Conservation (phyloP, 2,113 vertebrate genomes). For the Rhea pennata region DNA sequence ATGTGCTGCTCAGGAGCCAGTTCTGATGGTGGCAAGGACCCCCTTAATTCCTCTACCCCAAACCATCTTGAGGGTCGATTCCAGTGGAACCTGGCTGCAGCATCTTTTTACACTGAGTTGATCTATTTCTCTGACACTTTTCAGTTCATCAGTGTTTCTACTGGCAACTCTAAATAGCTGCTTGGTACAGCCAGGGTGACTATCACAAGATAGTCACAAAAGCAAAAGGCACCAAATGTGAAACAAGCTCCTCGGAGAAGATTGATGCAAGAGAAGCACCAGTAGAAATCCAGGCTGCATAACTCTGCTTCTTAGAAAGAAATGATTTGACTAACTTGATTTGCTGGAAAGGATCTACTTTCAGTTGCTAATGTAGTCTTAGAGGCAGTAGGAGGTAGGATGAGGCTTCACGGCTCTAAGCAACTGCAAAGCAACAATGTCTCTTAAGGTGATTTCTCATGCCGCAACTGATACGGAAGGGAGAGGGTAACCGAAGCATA, state of each 20-base stretch:
- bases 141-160: background rate
- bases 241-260: background rate
- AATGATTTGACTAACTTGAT: background rate
- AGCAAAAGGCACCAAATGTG: background rate
- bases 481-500: background rate
- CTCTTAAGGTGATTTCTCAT: background rate
- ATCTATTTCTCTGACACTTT: background rate
- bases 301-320: background rate
- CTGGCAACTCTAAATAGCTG: background rate
- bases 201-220: background rate
- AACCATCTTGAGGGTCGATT: background rate
- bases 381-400: fast-evolving
- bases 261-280: background rate
- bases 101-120: background rate
- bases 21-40: background rate
- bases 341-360: background rate
- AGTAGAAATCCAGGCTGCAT: background rate
- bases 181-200: background rate
- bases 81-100: background rate
- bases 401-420: background rate
- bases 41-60: background rate
- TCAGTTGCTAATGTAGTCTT: background rate
- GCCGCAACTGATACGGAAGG: background rate
- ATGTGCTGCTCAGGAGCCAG: background rate
- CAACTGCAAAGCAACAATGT: background rate